Evolutionary conservation across 2,797 vertebrate species (phyloP).

Genomic region (Petrocephalus schoutedeni): DNA sequence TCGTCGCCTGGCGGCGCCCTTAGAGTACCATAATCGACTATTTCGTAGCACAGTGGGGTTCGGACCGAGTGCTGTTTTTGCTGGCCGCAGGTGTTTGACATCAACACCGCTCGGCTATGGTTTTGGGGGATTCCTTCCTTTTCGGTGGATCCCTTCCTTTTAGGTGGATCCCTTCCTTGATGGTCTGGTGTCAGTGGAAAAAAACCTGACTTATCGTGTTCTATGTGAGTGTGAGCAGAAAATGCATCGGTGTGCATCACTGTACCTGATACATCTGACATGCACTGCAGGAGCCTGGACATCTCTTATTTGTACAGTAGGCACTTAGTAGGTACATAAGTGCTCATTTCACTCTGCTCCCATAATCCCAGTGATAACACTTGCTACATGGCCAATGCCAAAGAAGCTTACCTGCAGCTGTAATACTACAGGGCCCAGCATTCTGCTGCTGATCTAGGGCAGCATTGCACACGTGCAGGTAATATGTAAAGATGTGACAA

Average conservation of each 20-base stretch:
- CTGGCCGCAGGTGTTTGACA: background rate
- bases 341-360: background rate
- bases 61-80: background rate
- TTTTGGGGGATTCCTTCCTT: no score
- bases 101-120: background rate
- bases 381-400: background rate
- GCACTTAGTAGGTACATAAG: background rate
- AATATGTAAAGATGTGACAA: background rate
- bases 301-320: background rate
- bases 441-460: background rate
- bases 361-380: conserved; percentile 5
- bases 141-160: no score
- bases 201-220: background rate
- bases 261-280: background rate
- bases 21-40: background rate
- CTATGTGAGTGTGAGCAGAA: background rate
- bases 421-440: background rate
- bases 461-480: background rate
- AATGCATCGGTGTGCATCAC: background rate
- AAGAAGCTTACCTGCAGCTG: background rate
- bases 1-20: background rate
- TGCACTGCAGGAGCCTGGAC: background rate
- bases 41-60: background rate
- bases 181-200: background rate
- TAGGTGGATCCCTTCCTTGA: background rate